Percentiles rank a stretch among this genome's conserved stretches.
Evolutionary conservation across 2,888 invertebrate species (phyloP).

Genomic region (Eupsilia transversa): DNA sequence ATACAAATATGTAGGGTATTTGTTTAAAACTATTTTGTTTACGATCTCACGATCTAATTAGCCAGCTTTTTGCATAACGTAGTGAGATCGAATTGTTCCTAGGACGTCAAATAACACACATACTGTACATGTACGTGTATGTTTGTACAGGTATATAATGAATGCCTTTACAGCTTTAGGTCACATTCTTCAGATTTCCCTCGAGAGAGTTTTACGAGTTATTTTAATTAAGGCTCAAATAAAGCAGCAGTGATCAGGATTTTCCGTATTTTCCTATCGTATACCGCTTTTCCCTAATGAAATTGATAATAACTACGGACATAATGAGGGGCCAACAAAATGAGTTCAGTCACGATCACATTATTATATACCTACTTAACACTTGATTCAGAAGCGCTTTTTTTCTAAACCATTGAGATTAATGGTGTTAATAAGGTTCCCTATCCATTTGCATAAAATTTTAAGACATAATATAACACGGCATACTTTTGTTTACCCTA

Average conservation of each 20-base stretch:
- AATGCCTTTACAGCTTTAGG: background rate
- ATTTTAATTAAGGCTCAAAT: slow-evolving; percentile 50
- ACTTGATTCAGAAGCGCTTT: background rate
- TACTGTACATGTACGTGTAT: too few relatives aligned
- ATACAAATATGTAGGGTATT: background rate
- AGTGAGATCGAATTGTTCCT: background rate
- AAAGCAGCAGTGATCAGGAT: slow-evolving; percentile 17
- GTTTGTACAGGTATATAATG: too few relatives aligned
- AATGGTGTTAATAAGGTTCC: background rate
- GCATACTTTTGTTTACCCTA: too few relatives aligned
- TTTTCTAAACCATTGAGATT: background rate
- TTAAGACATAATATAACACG: too few relatives aligned
- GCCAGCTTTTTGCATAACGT: background rate
- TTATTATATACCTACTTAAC: too few relatives aligned
- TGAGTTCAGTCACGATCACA: too few relatives aligned
- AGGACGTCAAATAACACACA: background rate
- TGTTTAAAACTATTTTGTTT: background rate
- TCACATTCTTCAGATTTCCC: slow-evolving; percentile 49
- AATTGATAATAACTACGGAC: background rate
- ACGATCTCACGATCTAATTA: background rate
- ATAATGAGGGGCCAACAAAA: background rate
- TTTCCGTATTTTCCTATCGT: slow-evolving; percentile 20
- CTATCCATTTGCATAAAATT: too few relatives aligned
- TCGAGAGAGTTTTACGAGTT: slow-evolving; percentile 37
- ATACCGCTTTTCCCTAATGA: background rate